These are phyloP conservation scores for Montipora efflorescens DNA, from an alignment of 64 coral and sea anemone genomes.

Conservation along the genomic window DNA sequence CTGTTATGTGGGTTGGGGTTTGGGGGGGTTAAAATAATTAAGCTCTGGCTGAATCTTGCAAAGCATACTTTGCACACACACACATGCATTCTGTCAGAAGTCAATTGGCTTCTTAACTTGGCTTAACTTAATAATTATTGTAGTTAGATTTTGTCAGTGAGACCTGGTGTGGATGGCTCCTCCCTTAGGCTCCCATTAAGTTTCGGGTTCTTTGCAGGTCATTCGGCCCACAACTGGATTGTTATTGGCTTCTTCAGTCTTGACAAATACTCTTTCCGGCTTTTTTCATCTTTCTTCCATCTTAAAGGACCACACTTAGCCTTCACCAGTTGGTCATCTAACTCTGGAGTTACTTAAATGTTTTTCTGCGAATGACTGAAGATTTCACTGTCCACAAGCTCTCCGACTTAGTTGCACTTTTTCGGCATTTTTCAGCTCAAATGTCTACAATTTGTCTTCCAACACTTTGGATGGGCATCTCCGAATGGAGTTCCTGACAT, in stretches of 20 bases:
- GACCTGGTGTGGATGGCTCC: background rate
- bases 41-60: constrained; percentile 6
- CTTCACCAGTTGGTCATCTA: background rate
- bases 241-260: background rate
- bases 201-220: constrained; percentile 15
- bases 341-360: no score
- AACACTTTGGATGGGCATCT: background rate
- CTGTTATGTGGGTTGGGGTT: background rate
- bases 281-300: background rate
- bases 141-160: background rate
- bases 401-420: no score
- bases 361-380: no score
- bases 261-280: background rate
- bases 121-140: background rate
- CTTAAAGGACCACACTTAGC: background rate
- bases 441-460: no score
- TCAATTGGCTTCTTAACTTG: background rate
- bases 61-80: constrained; percentile 30
- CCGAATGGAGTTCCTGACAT: background rate
- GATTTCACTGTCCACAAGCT: no score
- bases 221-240: background rate
- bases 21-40: background rate
- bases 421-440: no score
- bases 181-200: background rate
- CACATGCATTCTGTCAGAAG: constrained; percentile 2